These are phyloP conservation scores for Peromyscus californicus DNA, from an alignment of 2,113 vertebrate species.

Conservation along the genomic window DNA sequence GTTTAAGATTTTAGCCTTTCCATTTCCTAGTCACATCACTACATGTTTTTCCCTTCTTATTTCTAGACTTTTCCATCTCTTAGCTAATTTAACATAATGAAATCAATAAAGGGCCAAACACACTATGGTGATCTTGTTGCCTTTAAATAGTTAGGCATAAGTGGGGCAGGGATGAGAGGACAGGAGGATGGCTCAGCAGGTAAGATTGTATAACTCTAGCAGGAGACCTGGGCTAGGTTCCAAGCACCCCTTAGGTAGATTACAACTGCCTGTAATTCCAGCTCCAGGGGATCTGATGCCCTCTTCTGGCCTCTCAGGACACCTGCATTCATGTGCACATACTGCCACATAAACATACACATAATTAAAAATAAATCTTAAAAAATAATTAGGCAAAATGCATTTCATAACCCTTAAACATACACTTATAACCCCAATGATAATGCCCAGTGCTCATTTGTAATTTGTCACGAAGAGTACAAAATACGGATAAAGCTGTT, in stretches of 20 bases:
- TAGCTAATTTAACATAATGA: neutral
- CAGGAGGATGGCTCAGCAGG: neutral
- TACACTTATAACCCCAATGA: constrained; percentile 37
- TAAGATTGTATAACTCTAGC: neutral
- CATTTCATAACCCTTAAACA: constrained; percentile 47
- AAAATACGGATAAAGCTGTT: neutral
- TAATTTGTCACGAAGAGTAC: constrained; percentile 30
- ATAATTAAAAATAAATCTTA: neutral
- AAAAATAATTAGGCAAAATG: neutral
- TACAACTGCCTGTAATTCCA: neutral
- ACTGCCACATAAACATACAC: neutral
- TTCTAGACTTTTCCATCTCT: neutral
- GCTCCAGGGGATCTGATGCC: neutral
- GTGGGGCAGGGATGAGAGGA: neutral
- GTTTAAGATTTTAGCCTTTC: constrained; percentile 29
- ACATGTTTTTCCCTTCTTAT: constrained; percentile 1
- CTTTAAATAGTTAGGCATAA: neutral
- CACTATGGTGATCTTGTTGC: neutral
- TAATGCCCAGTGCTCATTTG: constrained; percentile 42
- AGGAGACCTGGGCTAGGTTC: neutral
- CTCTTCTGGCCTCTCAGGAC: neutral
- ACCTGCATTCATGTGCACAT: neutral
- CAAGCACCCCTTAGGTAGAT: neutral
- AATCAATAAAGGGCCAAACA: neutral
- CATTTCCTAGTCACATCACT: neutral